These are phyloP conservation scores for Sebastes schlegelii DNA, from an alignment of 2,113 vertebrate genomes.

Conservation along the genomic window DNA sequence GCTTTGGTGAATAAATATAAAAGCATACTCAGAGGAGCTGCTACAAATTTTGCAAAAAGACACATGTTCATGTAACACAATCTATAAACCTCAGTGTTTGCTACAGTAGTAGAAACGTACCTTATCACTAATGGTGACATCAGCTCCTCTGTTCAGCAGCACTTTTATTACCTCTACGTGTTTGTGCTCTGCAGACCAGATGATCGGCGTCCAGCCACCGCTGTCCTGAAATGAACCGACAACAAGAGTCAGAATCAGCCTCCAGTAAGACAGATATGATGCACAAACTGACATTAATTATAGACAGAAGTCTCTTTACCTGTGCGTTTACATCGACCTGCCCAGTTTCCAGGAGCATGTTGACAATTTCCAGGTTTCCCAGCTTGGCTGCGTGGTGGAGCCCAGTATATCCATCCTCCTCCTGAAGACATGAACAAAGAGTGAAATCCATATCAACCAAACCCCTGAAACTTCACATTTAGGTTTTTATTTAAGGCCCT, in stretches of 20 bases:
- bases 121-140: slow-evolving; percentile 91
- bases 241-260: not conserved
- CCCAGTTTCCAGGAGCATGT: slow-evolving; percentile 89
- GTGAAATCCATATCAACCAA: not conserved
- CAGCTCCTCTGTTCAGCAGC: slow-evolving; percentile 90
- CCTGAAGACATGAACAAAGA: slow-evolving; percentile 74
- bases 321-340: slow-evolving; percentile 94
- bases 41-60: not conserved
- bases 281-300: not conserved
- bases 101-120: slow-evolving; percentile 67
- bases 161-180: slow-evolving; percentile 90
- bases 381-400: slow-evolving; percentile 93
- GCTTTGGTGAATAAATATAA: not conserved
- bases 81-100: not conserved
- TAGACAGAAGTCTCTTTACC: slow-evolving; percentile 72
- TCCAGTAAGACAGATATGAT: not conserved
- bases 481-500: not conserved
- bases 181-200: slow-evolving; percentile 94
- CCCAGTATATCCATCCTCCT: slow-evolving; percentile 92
- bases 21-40: not conserved
- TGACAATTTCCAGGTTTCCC: slow-evolving; percentile 90
- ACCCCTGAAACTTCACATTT: not conserved
- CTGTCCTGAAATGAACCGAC: slow-evolving; percentile 84
- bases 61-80: not conserved
- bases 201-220: slow-evolving; percentile 94